Conservation (phyloP, 2,797 vertebrate genomes). For the Amazona finschi region DNA sequence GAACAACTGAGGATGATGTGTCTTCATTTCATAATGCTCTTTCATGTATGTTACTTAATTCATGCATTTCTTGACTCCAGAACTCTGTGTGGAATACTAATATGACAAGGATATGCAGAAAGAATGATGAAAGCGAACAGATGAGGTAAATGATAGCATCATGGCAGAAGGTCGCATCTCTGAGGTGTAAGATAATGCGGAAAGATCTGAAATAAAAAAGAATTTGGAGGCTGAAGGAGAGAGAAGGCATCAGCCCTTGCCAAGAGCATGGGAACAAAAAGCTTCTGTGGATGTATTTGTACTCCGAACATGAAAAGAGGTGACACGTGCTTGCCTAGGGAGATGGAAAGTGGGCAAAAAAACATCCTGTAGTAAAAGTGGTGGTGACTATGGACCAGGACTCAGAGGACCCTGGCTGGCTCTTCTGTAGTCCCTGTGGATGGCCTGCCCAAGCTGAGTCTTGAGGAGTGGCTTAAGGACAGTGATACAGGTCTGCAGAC, state of each 20-base stretch:
- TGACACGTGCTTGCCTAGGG: neutral
- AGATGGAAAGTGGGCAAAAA: neutral
- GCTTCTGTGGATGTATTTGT: fast-evolving
- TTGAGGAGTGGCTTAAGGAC: neutral
- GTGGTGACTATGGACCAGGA: neutral
- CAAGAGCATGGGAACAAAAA: neutral
- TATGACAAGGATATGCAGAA: neutral
- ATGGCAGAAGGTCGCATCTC: neutral
- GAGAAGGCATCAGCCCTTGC: neutral
- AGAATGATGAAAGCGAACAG: neutral
- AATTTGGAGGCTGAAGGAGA: neutral
- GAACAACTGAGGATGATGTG: neutral
- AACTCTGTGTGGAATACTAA: neutral
- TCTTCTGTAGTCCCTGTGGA: neutral
- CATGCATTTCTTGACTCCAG: neutral
- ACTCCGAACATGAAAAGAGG: neutral
- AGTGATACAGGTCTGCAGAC: fast-evolving
- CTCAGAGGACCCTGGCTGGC: neutral
- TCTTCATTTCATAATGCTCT: neutral
- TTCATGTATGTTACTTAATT: neutral
- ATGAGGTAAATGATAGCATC: neutral
- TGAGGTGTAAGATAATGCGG: neutral
- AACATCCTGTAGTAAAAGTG: neutral
- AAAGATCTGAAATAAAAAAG: neutral
- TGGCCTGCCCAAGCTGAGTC: fast-evolving